Evolutionary conservation across 1,140 invertebrate species (phyloP).

Genomic region (Physella acuta): DNA sequence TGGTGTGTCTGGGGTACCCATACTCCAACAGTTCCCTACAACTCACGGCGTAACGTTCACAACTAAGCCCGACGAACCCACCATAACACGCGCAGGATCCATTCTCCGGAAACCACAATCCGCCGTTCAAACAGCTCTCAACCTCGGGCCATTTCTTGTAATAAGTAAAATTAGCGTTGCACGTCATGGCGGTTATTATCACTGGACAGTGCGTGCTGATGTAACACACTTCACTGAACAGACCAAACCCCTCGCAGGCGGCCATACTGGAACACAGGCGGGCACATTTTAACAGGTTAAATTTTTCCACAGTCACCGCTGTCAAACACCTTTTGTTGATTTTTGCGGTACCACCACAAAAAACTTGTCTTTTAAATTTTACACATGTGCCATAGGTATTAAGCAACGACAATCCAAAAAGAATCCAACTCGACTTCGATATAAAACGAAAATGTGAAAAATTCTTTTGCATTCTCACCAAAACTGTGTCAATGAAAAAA

Average conservation of each 20-base stretch:
- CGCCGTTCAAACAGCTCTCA: neutral
- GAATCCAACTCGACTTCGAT: too few relatives aligned
- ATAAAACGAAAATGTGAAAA: too few relatives aligned
- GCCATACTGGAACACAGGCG: neutral
- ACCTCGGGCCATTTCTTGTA: neutral
- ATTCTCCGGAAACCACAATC: neutral
- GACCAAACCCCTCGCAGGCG: neutral
- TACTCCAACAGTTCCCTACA: neutral
- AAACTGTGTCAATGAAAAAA: too few relatives aligned
- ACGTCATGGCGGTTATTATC: neutral
- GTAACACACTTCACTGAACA: neutral
- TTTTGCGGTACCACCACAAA: too few relatives aligned
- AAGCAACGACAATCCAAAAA: too few relatives aligned
- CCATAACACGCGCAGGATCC: neutral
- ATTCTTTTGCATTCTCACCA: too few relatives aligned
- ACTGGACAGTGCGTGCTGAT: neutral
- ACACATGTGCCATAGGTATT: too few relatives aligned
- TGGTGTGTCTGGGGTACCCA: neutral
- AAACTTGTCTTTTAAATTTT: too few relatives aligned
- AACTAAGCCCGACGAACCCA: neutral
- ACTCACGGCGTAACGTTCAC: neutral
- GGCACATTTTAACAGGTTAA: neutral
- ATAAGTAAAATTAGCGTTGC: neutral
- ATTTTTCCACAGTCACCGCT: too few relatives aligned
- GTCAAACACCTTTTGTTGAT: too few relatives aligned